phyloP scores from a whole-genome alignment of 2,888 invertebrate genomes.

The Philaethria dido region DNA sequence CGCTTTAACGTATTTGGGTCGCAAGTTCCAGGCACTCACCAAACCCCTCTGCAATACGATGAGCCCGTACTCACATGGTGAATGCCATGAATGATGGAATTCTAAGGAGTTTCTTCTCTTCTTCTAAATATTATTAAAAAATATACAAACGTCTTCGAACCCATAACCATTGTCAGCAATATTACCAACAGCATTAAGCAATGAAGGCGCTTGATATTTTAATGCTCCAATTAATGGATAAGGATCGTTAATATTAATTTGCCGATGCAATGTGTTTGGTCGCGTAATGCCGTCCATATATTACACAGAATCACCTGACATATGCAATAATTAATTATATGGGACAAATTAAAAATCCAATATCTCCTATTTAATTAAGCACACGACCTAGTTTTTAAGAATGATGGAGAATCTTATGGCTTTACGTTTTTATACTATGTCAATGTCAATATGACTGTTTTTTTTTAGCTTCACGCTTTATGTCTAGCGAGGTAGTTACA shows the following conservation, averaged over 20 bases:
- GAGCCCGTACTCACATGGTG: no score
- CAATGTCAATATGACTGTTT: no score
- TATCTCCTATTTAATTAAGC: constrained; percentile 26
- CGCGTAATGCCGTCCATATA: constrained; percentile 50
- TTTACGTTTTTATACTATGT: neutral
- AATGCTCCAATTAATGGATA: constrained; percentile 60
- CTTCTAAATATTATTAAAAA: no score
- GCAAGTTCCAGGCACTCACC: no score
- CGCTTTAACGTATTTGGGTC: no score
- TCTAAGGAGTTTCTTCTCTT: no score
- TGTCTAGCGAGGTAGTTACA: no score
- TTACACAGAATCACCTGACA: constrained; percentile 50
- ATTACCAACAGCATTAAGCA: constrained; percentile 33
- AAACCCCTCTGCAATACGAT: no score
- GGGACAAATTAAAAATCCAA: constrained; percentile 33
- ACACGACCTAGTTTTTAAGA: neutral
- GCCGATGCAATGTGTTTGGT: constrained; percentile 48
- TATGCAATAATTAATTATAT: constrained; percentile 50
- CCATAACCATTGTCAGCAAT: neutral
- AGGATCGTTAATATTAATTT: constrained; percentile 54
- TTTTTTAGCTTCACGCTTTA: no score
- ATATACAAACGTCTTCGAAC: constrained; percentile 2
- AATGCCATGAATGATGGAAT: no score
- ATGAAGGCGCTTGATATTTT: constrained; percentile 48
- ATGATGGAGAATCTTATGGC: neutral